Conservation (phyloP, 2,888 invertebrate species). For the Epirrhoe tristata region DNA sequence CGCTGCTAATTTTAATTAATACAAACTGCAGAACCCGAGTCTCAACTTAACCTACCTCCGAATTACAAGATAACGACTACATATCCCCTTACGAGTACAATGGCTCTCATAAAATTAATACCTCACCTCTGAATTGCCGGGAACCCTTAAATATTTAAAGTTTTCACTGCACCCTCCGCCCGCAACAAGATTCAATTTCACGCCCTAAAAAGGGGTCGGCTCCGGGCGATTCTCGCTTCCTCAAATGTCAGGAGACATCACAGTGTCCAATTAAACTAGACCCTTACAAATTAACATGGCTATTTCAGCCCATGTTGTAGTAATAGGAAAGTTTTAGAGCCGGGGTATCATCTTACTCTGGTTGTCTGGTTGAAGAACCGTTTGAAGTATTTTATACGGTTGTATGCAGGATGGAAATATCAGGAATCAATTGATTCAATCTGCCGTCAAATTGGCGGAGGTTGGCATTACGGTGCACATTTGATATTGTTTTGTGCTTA, state of each 20-base stretch:
- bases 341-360: slow-evolving; percentile 63
- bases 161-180: slow-evolving; percentile 77
- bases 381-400: slow-evolving; percentile 75
- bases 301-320: slow-evolving; percentile 45
- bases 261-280: slow-evolving; percentile 65
- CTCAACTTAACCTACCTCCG: slow-evolving; percentile 41
- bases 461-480: slow-evolving; percentile 62
- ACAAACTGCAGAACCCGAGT: slow-evolving; percentile 56
- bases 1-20: slow-evolving; percentile 79
- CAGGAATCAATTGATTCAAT: slow-evolving; percentile 79
- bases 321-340: slow-evolving; percentile 48
- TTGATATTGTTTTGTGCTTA: slow-evolving; percentile 57
- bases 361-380: slow-evolving; percentile 60
- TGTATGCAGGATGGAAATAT: slow-evolving; percentile 76
- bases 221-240: slow-evolving; percentile 73
- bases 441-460: slow-evolving; percentile 77
- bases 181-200: slow-evolving; percentile 85
- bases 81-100: slow-evolving; percentile 74
- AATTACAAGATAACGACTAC: slow-evolving; percentile 78
- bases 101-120: slow-evolving; percentile 82
- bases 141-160: slow-evolving; percentile 83
- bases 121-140: slow-evolving; percentile 74
- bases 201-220: slow-evolving; percentile 80
- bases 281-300: slow-evolving; percentile 59
- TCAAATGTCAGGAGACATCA: slow-evolving; percentile 79